Evolutionary conservation across 2,888 invertebrate genomes (phyloP).

Genomic region (Cheilosia pagana): DNA sequence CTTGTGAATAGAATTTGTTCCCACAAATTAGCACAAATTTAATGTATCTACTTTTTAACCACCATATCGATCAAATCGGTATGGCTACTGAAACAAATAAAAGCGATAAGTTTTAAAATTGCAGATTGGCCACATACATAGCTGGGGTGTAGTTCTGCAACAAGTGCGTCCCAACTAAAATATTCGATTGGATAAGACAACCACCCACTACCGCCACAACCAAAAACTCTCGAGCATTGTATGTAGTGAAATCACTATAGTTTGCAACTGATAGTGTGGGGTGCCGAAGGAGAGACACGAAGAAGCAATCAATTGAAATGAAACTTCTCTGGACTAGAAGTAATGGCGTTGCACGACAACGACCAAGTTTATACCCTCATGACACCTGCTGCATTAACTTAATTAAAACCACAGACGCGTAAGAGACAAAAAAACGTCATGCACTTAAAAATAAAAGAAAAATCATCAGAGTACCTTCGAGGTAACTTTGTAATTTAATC

Average conservation of each 20-base stretch:
- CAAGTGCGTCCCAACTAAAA: slow-evolving; percentile 28
- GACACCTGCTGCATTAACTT: slow-evolving; percentile 48
- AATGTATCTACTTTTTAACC: background rate
- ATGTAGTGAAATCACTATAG: slow-evolving; percentile 17
- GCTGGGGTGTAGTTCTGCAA: background rate
- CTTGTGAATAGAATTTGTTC: too few relatives aligned
- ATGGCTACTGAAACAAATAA: too few relatives aligned
- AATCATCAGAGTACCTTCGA: background rate
- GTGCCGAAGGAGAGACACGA: background rate
- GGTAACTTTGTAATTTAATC: slow-evolving; percentile 2
- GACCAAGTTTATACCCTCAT: slow-evolving; percentile 13
- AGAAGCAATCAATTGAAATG: slow-evolving; percentile 12
- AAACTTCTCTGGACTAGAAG: slow-evolving; percentile 3
- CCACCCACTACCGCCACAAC: background rate
- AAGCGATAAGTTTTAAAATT: background rate
- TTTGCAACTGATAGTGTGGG: background rate
- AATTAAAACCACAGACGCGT: slow-evolving; percentile 44
- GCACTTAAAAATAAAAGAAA: background rate
- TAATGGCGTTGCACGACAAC: slow-evolving; percentile 7
- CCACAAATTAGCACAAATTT: background rate
- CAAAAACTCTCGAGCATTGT: slow-evolving; percentile 5
- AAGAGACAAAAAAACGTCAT: background rate
- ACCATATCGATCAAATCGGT: too few relatives aligned
- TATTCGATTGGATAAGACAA: slow-evolving; percentile 36
- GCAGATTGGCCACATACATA: background rate